Conservation (phyloP, 2,888 invertebrate species). For the Phymatocera aterrima region DNA sequence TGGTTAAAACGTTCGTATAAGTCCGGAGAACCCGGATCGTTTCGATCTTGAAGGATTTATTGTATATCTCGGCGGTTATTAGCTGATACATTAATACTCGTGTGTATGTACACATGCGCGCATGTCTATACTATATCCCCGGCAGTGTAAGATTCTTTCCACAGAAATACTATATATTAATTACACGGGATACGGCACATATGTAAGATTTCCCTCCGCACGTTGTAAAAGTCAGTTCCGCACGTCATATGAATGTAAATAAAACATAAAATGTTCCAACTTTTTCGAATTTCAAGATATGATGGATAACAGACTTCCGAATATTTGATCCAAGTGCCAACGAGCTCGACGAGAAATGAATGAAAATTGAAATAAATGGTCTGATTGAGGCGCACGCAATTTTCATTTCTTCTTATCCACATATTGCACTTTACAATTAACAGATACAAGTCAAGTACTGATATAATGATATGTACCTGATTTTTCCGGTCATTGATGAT, state of each 20-base stretch:
- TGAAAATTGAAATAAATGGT: too few species aligned
- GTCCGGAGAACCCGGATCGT: constrained; percentile 11
- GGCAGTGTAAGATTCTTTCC: not conserved
- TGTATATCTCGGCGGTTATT: constrained; percentile 36
- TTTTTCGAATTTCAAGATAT: not conserved
- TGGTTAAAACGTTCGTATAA: too few species aligned
- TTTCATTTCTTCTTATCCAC: too few species aligned
- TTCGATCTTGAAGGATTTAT: constrained; percentile 44
- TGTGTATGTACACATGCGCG: not conserved
- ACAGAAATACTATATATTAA: not conserved
- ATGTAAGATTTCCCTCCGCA: not conserved
- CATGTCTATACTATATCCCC: not conserved
- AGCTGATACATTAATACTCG: constrained; percentile 36
- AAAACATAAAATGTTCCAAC: not conserved
- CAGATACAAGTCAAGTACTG: too few species aligned
- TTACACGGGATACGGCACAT: not conserved
- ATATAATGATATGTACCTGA: too few species aligned
- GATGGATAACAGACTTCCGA: not conserved
- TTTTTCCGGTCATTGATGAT: too few species aligned
- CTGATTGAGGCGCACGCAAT: too few species aligned
- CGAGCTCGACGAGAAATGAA: too few species aligned
- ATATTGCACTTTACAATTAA: too few species aligned
- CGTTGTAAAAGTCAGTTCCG: not conserved
- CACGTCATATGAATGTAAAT: not conserved
- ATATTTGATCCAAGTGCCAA: not conserved